These are phyloP conservation scores for Tyto alba DNA, from an alignment of 2,113 vertebrate species.

Conservation along the genomic window DNA sequence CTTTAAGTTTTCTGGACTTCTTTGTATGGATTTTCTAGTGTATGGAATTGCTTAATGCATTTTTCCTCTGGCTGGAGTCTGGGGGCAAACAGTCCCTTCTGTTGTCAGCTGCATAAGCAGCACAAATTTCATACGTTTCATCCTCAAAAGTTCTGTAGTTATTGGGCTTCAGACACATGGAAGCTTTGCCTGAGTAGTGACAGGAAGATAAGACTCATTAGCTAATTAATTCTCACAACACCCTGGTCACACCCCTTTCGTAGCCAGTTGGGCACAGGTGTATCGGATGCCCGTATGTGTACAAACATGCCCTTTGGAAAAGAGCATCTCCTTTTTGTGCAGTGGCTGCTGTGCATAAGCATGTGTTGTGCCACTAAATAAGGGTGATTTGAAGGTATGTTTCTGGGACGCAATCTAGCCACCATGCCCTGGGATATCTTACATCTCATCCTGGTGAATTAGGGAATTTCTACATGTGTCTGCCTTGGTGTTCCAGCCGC, in stretches of 20 bases:
- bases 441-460: background rate
- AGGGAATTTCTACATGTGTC: background rate
- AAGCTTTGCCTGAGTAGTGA: background rate
- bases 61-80: background rate
- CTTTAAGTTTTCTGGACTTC: background rate
- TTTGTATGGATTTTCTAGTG: background rate
- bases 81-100: background rate
- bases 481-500: background rate
- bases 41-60: background rate
- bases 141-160: background rate
- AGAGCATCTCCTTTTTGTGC: background rate
- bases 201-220: constrained; percentile 46
- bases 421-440: background rate
- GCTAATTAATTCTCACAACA: background rate
- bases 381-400: background rate
- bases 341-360: background rate
- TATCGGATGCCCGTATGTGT: background rate
- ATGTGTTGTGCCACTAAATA: background rate
- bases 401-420: background rate
- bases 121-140: background rate
- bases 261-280: background rate
- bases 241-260: background rate
- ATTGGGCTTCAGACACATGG: background rate
- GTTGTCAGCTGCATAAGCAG: background rate
- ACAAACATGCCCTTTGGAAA: background rate